Evolutionary conservation across 2,113 vertebrate species (phyloP).

Genomic region (Castor canadensis): DNA sequence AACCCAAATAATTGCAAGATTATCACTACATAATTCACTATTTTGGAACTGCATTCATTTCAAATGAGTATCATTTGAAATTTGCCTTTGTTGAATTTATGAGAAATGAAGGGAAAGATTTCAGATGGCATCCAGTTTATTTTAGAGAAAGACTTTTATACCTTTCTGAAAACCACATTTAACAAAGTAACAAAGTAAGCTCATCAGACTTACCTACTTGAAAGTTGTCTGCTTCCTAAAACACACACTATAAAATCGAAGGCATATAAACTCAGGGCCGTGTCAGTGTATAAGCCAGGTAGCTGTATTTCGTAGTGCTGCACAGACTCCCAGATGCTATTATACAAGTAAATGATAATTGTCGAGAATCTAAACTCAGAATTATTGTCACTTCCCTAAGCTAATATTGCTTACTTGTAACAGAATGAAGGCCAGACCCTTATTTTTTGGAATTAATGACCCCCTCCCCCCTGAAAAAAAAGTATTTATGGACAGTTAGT

Average conservation of each 20-base stretch:
- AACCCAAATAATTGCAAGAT: not conserved
- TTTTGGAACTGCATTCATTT: not conserved
- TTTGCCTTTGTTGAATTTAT: not conserved
- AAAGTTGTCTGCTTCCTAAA: not conserved
- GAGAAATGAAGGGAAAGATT: not conserved
- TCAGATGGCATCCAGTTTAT: not conserved
- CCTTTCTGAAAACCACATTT: not conserved
- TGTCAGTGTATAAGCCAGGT: accelerated
- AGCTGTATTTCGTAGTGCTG: not conserved
- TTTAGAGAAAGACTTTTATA: not conserved
- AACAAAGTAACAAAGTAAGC: not conserved
- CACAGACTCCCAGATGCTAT: not conserved
- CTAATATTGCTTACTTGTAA: not conserved
- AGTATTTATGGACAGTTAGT: not conserved
- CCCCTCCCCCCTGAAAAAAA: too few species aligned
- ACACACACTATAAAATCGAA: not conserved
- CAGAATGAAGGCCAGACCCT: not conserved
- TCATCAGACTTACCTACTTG: not conserved
- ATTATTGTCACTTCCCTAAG: too few species aligned
- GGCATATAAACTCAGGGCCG: not conserved
- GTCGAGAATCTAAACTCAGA: accelerated
- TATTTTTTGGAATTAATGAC: not conserved
- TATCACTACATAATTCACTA: not conserved
- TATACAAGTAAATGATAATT: not conserved
- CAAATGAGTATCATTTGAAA: not conserved